Evolutionary conservation across 2,113 vertebrate genomes (phyloP).

Genomic region (Talpa occidentalis): DNA sequence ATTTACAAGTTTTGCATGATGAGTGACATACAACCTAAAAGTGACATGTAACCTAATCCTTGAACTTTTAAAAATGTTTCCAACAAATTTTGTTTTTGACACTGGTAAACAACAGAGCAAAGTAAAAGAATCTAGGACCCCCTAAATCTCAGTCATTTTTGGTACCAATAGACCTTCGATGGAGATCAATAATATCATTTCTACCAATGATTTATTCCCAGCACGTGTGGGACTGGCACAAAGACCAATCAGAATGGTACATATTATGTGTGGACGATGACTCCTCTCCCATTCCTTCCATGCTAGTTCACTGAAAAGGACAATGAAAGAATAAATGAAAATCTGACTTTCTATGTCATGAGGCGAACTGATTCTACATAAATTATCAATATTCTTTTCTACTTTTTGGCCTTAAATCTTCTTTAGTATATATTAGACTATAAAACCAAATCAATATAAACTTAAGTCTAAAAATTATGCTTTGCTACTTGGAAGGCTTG

Average conservation of each 20-base stretch:
- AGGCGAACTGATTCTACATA: neutral
- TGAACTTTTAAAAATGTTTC: neutral
- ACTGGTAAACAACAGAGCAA: neutral
- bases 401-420: neutral
- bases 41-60: neutral
- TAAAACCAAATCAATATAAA: neutral
- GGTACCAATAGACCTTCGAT: conserved; percentile 38
- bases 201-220: neutral
- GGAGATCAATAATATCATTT: neutral
- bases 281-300: neutral
- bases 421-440: neutral
- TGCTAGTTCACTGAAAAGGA: neutral
- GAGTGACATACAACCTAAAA: neutral
- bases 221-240: neutral
- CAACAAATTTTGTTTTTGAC: conserved; percentile 11
- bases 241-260: neutral
- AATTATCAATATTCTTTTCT: neutral
- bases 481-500: neutral
- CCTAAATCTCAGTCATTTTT: conserved; percentile 58
- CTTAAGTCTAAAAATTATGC: neutral
- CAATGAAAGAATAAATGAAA: neutral
- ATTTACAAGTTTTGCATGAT: neutral
- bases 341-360: neutral
- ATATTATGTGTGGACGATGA: neutral
- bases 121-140: neutral